Conservation (phyloP, 1,140 invertebrate species). For the Bombus pyrosoma region DNA sequence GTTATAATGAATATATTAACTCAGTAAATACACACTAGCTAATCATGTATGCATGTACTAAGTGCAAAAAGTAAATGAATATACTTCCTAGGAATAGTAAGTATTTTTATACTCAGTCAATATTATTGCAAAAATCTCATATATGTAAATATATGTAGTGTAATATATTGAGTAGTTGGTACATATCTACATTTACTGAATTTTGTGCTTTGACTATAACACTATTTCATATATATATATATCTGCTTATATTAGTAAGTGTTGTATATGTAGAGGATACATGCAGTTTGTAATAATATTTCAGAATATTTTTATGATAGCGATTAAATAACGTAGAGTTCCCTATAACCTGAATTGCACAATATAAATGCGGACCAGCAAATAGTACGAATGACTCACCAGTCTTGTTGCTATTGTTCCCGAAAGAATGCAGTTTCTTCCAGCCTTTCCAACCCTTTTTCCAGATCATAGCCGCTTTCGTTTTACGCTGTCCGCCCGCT, state of each 20-base stretch:
- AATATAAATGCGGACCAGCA: not conserved
- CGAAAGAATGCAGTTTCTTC: constrained; percentile 89
- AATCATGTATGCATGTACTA: too few species aligned
- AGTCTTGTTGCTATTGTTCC: constrained; percentile 84
- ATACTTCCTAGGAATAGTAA: not conserved
- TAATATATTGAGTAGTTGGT: too few species aligned
- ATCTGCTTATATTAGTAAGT: not conserved
- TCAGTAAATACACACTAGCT: too few species aligned
- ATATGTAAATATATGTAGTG: too few species aligned
- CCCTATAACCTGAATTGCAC: not conserved
- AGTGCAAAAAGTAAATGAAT: too few species aligned
- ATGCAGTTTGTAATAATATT: not conserved
- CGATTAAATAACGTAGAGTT: not conserved
- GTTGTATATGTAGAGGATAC: not conserved
- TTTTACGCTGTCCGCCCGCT: constrained; percentile 68
- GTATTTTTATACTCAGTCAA: not conserved
- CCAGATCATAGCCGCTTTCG: constrained; percentile 79
- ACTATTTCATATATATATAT: not conserved
- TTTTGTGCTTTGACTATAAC: not conserved
- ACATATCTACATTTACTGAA: not conserved
- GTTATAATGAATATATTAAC: too few species aligned
- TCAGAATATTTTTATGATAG: not conserved
- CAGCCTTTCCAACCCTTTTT: constrained; percentile 88
- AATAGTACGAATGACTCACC: constrained; percentile 66
- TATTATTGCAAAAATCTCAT: not conserved